Percentiles rank a stretch among this genome's conserved stretches.
Conservation (phyloP, 1,140 invertebrate genomes). For the Drosophila setifemur region DNA sequence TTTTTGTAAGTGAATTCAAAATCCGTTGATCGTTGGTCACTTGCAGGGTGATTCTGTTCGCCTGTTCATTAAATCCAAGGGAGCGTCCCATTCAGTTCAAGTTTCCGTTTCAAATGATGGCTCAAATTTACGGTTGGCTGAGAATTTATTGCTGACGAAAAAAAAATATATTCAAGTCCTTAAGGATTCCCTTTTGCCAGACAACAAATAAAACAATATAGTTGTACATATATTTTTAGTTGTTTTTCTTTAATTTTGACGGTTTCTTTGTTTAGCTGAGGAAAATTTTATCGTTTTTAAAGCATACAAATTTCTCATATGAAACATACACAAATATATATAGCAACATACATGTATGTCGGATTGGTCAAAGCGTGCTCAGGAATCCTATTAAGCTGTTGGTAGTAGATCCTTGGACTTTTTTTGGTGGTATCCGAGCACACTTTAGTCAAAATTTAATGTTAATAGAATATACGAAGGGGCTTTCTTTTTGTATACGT, state of each 20-base stretch:
- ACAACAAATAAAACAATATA: neutral
- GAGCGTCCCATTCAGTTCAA: too few species aligned
- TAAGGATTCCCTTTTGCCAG: neutral
- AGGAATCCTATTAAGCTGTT: constrained; percentile 2
- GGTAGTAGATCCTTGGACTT: neutral
- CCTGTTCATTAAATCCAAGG: too few species aligned
- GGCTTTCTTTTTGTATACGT: constrained; percentile 22
- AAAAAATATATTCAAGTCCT: too few species aligned
- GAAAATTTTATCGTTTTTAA: constrained; percentile 54
- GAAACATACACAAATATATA: constrained; percentile 60
- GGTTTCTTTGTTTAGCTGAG: constrained; percentile 47
- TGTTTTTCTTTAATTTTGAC: constrained; percentile 50
- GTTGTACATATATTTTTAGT: constrained; percentile 40
- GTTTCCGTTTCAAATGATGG: too few species aligned
- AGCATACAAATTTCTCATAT: constrained; percentile 64
- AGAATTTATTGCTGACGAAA: too few species aligned
- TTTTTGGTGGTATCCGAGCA: neutral
- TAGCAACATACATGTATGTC: constrained; percentile 57
- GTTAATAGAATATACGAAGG: constrained; percentile 48
- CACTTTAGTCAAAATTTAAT: constrained; percentile 16
- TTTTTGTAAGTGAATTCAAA: too few species aligned
- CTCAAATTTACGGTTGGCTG: too few species aligned
- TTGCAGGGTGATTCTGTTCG: too few species aligned
- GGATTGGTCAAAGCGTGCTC: constrained; percentile 9
- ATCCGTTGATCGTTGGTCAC: too few species aligned